Percentiles rank a stretch among this genome's conserved stretches.
phyloP scores from a whole-genome alignment of 2,888 invertebrate genomes.

The Isoperla grammatica region DNA sequence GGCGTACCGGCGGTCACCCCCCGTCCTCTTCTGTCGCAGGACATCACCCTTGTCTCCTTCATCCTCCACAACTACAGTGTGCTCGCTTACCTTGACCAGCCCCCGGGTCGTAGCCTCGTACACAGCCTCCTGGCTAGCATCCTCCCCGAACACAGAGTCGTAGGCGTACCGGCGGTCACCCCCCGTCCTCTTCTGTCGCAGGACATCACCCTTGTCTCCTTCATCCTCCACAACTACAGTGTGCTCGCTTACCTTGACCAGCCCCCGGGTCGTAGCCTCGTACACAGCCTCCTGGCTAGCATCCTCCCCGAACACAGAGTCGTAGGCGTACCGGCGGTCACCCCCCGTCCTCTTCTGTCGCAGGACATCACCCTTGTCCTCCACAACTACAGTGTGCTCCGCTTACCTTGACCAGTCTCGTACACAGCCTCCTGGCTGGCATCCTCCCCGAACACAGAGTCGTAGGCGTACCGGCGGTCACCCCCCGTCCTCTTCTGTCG shows the following conservation, averaged over 20 bases:
- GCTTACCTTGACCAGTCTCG: conserved; percentile 55
- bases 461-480: conserved; percentile 84
- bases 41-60: conserved; percentile 54
- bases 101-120: too few relatives aligned
- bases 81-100: conserved; percentile 54
- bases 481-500: conserved; percentile 62
- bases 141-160: conserved; percentile 84
- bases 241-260: conserved; percentile 56
- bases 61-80: conserved; percentile 66
- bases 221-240: conserved; percentile 63
- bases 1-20: conserved; percentile 74
- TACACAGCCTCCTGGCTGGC: conserved; percentile 86
- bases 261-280: too few relatives aligned
- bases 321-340: conserved; percentile 84
- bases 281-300: conserved; percentile 86
- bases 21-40: conserved; percentile 61
- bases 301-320: conserved; percentile 81
- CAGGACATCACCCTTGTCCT: conserved; percentile 55
- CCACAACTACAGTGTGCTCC: too few relatives aligned
- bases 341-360: conserved; percentile 59
- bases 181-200: conserved; percentile 62
- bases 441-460: conserved; percentile 81
- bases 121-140: conserved; percentile 79
- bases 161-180: conserved; percentile 79
- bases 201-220: conserved; percentile 53